Evolutionary conservation across 2,113 vertebrate genomes (phyloP).

Genomic region (Neomonachus schauinslandi): DNA sequence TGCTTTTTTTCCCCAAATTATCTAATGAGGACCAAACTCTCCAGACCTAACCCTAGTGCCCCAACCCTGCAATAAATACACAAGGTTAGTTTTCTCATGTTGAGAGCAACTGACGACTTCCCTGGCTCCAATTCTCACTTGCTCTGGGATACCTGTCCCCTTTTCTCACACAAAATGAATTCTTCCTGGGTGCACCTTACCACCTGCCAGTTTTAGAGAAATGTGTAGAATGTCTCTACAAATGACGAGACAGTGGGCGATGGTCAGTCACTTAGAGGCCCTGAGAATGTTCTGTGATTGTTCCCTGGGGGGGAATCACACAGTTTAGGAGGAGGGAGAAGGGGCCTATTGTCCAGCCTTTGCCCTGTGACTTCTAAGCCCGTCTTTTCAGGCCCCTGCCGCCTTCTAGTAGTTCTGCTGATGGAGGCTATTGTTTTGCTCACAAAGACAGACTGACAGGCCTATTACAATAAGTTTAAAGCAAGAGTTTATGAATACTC

Average conservation of each 20-base stretch:
- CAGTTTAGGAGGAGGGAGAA: not conserved
- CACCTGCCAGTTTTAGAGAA: not conserved
- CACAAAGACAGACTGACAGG: not conserved
- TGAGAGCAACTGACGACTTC: not conserved
- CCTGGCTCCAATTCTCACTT: not conserved
- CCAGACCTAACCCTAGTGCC: not conserved
- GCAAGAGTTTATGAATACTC: not conserved
- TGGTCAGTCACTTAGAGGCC: not conserved
- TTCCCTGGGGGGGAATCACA: not conserved
- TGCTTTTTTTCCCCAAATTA: constrained; percentile 10
- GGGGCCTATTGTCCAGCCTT: not conserved
- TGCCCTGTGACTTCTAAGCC: not conserved
- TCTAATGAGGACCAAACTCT: not conserved
- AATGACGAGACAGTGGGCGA: not conserved
- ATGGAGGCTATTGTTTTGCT: not conserved
- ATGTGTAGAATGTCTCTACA: not conserved
- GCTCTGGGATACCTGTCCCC: not conserved
- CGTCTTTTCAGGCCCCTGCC: not conserved
- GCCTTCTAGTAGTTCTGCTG: not conserved
- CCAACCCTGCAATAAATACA: not conserved
- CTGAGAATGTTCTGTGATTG: not conserved
- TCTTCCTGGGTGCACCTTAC: not conserved
- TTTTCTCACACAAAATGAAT: constrained; percentile 42
- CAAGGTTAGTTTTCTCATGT: not conserved
- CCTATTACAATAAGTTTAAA: constrained; percentile 38